Conservation (phyloP, 2,888 invertebrate species). For the Protonemura montana region DNA sequence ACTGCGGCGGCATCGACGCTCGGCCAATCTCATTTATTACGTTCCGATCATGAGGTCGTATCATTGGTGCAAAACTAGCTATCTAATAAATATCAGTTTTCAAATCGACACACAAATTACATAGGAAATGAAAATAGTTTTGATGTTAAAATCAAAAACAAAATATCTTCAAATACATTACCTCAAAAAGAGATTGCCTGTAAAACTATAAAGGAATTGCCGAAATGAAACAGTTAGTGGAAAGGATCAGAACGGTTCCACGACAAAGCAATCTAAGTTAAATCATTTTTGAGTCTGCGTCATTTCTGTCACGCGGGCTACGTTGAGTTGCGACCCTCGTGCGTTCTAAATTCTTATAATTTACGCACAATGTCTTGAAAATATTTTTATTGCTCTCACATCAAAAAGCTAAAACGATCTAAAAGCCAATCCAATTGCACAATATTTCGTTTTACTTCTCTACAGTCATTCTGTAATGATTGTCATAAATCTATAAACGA, state of each 20-base stretch:
- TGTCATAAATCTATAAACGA: constrained; percentile 13
- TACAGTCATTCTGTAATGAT: constrained; percentile 25
- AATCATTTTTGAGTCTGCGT: background rate
- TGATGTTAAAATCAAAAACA: background rate
- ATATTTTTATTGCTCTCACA: background rate
- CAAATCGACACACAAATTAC: background rate
- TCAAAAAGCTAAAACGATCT: constrained; percentile 2
- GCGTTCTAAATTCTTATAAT: background rate
- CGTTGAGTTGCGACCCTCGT: background rate
- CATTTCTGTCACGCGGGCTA: background rate
- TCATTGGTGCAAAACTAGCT: background rate
- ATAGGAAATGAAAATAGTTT: background rate
- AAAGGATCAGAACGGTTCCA: background rate
- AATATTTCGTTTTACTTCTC: background rate
- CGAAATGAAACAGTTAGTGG: background rate
- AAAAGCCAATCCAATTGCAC: constrained; percentile 4
- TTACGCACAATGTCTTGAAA: constrained; percentile 1
- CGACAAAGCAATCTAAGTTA: background rate
- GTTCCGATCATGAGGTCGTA: background rate
- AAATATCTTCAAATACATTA: background rate
- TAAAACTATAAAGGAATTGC: background rate
- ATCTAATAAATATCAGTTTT: background rate
- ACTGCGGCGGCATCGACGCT: background rate
- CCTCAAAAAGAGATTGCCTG: background rate
- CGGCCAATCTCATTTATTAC: background rate